Evolutionary conservation across 2,797 vertebrate genomes (phyloP).

Genomic region (Prunella strophiata): DNA sequence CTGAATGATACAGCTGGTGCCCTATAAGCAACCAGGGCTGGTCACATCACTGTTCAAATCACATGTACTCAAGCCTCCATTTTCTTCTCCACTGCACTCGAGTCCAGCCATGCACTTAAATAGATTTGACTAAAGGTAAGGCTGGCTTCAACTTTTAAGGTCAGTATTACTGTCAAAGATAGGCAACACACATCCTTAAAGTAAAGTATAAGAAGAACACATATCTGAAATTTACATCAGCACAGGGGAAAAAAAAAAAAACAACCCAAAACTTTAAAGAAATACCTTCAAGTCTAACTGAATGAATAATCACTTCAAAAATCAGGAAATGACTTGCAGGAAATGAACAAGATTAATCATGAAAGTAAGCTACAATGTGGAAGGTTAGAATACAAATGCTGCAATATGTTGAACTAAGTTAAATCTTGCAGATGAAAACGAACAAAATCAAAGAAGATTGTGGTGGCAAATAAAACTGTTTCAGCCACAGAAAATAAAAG

Average conservation of each 20-base stretch:
- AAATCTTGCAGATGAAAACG: neutral
- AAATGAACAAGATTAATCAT: constrained; percentile 1
- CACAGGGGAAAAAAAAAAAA: neutral
- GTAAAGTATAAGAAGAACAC: neutral
- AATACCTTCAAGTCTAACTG: neutral
- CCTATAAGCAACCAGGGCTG: neutral
- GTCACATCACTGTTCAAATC: neutral
- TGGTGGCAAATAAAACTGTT: neutral
- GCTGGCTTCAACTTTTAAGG: neutral
- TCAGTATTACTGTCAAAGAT: neutral
- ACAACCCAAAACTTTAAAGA: neutral
- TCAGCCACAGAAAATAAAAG: neutral
- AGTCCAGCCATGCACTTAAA: neutral
- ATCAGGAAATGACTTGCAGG: neutral
- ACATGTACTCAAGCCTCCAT: neutral
- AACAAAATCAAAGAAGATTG: neutral
- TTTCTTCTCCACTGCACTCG: neutral
- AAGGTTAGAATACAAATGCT: neutral
- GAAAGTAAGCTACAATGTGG: neutral
- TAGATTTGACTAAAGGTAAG: neutral
- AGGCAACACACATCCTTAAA: neutral
- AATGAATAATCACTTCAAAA: constrained; percentile 2
- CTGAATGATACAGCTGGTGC: neutral
- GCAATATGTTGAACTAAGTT: neutral
- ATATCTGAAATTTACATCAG: neutral